phyloP scores from a whole-genome alignment of 2,888 invertebrate species.

The Beris chalybata region DNA sequence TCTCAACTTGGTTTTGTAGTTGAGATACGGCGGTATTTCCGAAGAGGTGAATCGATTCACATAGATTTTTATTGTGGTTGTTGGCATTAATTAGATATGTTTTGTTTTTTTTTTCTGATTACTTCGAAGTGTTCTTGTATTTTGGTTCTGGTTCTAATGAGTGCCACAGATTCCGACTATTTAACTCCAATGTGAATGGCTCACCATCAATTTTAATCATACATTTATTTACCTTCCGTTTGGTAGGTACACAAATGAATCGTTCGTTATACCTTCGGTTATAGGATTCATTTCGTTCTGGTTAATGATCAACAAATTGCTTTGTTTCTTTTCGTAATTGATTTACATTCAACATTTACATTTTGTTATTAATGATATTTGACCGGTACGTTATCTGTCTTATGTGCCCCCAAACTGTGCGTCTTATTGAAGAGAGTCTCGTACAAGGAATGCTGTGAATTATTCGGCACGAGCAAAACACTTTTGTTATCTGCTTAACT shows the following conservation, averaged over 20 bases:
- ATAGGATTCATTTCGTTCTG: slow-evolving; percentile 27
- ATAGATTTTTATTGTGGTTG: slow-evolving; percentile 23
- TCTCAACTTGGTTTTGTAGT: not conserved
- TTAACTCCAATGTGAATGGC: slow-evolving; percentile 31
- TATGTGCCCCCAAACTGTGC: no score
- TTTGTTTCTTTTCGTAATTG: slow-evolving; percentile 38
- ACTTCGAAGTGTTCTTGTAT: not conserved
- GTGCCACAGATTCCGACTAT: slow-evolving; percentile 22
- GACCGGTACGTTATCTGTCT: slow-evolving; percentile 13
- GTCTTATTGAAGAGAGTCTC: no score
- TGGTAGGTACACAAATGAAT: not conserved
- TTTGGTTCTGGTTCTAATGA: slow-evolving; percentile 20
- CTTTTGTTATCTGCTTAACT: no score
- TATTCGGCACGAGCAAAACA: no score
- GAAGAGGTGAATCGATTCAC: slow-evolving; percentile 25
- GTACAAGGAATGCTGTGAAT: no score
- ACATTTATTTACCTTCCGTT: slow-evolving; percentile 7
- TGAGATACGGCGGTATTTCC: slow-evolving; percentile 4
- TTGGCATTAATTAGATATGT: slow-evolving; percentile 29
- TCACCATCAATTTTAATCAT: slow-evolving; percentile 27
- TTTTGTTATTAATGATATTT: slow-evolving; percentile 38
- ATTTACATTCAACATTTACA: slow-evolving; percentile 35
- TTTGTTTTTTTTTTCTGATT: slow-evolving; percentile 5
- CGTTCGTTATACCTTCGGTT: not conserved
- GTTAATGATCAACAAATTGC: slow-evolving; percentile 38